Evolutionary conservation across 2,888 invertebrate species (phyloP).

Genomic region (Ariolimax columbianus): DNA sequence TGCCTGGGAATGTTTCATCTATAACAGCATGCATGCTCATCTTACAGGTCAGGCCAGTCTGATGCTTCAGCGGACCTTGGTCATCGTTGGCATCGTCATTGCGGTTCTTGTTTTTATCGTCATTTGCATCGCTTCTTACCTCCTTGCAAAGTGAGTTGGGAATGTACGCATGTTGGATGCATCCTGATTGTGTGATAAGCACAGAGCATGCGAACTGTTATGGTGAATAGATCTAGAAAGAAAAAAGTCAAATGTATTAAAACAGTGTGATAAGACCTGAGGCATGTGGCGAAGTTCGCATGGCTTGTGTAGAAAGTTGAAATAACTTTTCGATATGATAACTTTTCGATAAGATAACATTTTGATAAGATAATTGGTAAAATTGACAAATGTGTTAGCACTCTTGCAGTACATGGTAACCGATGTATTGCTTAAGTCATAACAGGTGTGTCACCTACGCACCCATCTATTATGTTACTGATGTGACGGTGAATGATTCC

Average conservation of each 20-base stretch:
- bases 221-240: not conserved
- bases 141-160: constrained; percentile 54
- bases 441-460: too few relatives aligned
- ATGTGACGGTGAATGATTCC: too few relatives aligned
- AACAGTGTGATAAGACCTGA: not conserved
- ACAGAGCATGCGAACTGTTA: not conserved
- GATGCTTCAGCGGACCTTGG: constrained; percentile 56
- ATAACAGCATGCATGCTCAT: constrained; percentile 32
- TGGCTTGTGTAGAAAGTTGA: too few relatives aligned
- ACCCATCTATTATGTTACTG: too few relatives aligned
- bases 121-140: constrained; percentile 62
- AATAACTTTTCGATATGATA: too few relatives aligned
- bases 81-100: constrained; percentile 61
- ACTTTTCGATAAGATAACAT: too few relatives aligned
- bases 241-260: not conserved
- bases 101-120: constrained; percentile 61
- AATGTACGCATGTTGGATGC: constrained; percentile 52
- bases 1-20: not conserved
- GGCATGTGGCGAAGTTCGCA: not conserved
- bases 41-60: constrained; percentile 47
- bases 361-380: too few relatives aligned
- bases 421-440: too few relatives aligned
- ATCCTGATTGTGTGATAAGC: not conserved
- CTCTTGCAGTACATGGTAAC: too few relatives aligned
- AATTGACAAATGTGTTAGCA: too few relatives aligned